Conservation (phyloP, 2,888 invertebrate genomes). For the Pyralis farinalis region DNA sequence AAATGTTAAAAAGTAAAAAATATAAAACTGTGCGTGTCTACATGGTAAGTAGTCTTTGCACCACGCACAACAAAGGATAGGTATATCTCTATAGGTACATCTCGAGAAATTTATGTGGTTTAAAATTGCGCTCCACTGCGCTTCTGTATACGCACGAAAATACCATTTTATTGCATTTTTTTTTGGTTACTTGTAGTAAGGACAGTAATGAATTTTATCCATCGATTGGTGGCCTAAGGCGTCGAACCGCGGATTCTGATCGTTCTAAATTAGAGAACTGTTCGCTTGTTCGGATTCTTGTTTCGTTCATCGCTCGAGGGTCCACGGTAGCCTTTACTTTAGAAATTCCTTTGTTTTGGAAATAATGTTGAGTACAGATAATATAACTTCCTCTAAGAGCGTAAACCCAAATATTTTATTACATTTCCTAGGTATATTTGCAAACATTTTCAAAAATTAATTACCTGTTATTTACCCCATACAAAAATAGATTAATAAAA, state of each 20-base stretch:
- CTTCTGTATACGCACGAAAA: not conserved
- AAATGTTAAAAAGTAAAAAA: not conserved
- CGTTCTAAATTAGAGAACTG: slow-evolving; percentile 5
- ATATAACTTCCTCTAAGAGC: too few relatives aligned
- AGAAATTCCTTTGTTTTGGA: not conserved
- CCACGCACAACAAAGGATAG: not conserved
- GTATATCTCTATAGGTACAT: not conserved
- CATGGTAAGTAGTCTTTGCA: not conserved
- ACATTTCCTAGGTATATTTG: too few relatives aligned
- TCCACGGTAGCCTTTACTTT: slow-evolving; percentile 2
- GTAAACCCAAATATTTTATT: too few relatives aligned
- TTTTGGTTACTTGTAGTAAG: not conserved
- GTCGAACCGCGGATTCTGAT: slow-evolving; percentile 3
- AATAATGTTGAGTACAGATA: too few relatives aligned
- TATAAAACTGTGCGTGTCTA: not conserved
- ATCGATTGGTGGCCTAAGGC: slow-evolving; percentile 4
- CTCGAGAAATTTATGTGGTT: not conserved
- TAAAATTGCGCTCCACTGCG: not conserved
- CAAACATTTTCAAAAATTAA: too few relatives aligned
- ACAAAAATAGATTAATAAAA: too few relatives aligned
- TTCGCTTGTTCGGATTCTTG: slow-evolving; percentile 2
- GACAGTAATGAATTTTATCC: slow-evolving; percentile 6
- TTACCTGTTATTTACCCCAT: too few relatives aligned
- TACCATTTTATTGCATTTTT: not conserved
- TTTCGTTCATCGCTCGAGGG: slow-evolving; percentile 3